Base-by-base conservation (phyloP, 2,797 vertebrate genomes). In the Rallus crepitans region DNA sequence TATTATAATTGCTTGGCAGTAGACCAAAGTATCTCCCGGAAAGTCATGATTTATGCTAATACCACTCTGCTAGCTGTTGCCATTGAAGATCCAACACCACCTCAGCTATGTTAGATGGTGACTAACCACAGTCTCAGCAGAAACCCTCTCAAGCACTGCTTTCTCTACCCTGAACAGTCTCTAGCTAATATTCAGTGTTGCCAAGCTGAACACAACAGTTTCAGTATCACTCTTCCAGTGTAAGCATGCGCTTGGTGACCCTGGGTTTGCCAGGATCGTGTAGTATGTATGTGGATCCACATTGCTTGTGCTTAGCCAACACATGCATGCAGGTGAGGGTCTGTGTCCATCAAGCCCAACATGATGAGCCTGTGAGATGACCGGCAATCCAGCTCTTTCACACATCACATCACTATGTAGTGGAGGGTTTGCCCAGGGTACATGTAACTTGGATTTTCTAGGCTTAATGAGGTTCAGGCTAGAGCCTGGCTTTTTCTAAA, bases 1-100 rank as follows among this genome's bases (percentile, higher is more conserved):
- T 94, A 69, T 7, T 93, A 55, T 59, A 93, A 82, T 72, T 94
- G 50, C 55, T 79, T 93, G 53, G 80, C 94, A 84, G 40, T 28
- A 93, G 77, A 91, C 82, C 73, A 95, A 79, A 53, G 30, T 40
- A 55, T 69, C 57, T 77, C 55, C 50, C 25, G 81, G 88, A 65
- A 78, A 91, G 76, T 60, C 31, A 66, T 82, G 90, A 89, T 47
- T 90, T 68, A 71, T 75, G 55, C 42, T 88, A 90, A 31, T 39
- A 78, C 13, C 65, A 64, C 76, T 81, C 16, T 10, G 18, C n/a
- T 87, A 87, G 61, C 57, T 72, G 9, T 63, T 84, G 59, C 25
- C 48, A 59, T 86, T 94, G 63, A 63, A 61, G 55, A 93, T 12
- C 65, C 37, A 89, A 69, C 63, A 65, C 21, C 31, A 60, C 50